A percentile compares a stretch with the other conserved stretches of the same genome.
phyloP scores from a whole-genome alignment of 2,888 invertebrate genomes.

The Pterobdella sp. region DNA sequence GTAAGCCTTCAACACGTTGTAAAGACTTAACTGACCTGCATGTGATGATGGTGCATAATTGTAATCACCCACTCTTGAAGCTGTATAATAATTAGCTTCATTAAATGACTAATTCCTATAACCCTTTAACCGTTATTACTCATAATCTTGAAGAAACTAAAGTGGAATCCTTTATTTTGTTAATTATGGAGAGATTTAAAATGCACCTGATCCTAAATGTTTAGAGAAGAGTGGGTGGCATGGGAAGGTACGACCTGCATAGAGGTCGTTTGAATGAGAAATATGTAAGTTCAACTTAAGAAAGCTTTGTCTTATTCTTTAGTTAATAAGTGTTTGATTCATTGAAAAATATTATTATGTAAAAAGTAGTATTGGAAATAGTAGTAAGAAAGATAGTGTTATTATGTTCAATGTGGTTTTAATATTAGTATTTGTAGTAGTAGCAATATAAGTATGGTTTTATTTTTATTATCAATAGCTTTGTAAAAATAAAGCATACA shows the following conservation, averaged over 20 bases:
- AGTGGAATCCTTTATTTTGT: no score
- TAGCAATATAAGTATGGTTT: not conserved
- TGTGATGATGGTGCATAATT: no score
- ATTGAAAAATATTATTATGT: not conserved
- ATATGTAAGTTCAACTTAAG: no score
- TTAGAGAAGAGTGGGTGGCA: conserved; percentile 9
- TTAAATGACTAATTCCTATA: no score
- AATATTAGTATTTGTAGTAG: not conserved
- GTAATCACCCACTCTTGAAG: no score
- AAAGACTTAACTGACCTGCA: not conserved
- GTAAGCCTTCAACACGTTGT: conserved; percentile 12
- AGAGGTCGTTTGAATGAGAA: not conserved
- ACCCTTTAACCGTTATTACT: no score
- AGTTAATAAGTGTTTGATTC: not conserved
- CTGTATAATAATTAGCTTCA: no score
- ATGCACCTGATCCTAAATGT: not conserved
- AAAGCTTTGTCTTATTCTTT: no score
- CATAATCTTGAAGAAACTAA: no score
- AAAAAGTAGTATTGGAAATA: not conserved
- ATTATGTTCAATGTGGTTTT: not conserved
- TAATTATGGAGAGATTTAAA: not conserved
- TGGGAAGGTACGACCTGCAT: conserved; percentile 9
- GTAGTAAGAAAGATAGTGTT: not conserved
- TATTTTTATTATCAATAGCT: not conserved
- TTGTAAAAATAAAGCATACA: not conserved